Percentiles rank a stretch among this genome's conserved stretches.
Evolutionary conservation across 2,797 vertebrate species (phyloP).

Genomic region (Garrulus glandarius): DNA sequence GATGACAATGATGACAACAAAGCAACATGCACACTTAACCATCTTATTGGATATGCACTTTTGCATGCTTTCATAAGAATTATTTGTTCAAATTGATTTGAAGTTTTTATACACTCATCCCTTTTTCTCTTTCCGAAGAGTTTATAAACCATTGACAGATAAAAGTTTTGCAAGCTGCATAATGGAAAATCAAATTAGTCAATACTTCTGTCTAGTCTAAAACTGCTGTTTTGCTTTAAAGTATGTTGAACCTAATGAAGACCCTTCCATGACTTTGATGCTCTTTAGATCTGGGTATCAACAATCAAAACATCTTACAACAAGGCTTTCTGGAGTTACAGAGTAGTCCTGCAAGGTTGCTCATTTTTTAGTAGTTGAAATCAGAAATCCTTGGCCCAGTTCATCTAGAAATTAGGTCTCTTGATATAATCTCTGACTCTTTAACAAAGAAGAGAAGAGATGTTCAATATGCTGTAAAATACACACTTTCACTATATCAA

Average conservation of each 20-base stretch:
- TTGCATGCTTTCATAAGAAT: neutral
- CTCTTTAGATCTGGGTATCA: neutral
- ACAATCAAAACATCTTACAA: neutral
- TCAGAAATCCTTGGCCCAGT: neutral
- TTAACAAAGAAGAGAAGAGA: neutral
- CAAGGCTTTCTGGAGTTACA: neutral
- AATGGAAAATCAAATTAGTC: neutral
- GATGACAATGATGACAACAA: neutral
- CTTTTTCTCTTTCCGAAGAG: neutral
- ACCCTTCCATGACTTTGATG: neutral
- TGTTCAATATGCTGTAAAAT: neutral
- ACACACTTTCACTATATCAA: neutral
- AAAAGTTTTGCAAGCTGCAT: neutral
- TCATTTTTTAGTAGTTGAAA: neutral
- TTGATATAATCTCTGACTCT: neutral
- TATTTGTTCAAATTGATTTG: neutral
- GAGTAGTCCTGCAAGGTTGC: neutral
- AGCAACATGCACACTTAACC: neutral
- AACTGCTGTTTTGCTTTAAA: neutral
- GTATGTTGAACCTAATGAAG: neutral
- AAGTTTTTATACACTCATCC: neutral
- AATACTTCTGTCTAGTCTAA: neutral
- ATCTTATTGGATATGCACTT: neutral
- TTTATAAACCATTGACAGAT: neutral
- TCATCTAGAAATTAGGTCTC: neutral